Conservation (phyloP, 2,113 vertebrate genomes). For the Tapirus terrestris region DNA sequence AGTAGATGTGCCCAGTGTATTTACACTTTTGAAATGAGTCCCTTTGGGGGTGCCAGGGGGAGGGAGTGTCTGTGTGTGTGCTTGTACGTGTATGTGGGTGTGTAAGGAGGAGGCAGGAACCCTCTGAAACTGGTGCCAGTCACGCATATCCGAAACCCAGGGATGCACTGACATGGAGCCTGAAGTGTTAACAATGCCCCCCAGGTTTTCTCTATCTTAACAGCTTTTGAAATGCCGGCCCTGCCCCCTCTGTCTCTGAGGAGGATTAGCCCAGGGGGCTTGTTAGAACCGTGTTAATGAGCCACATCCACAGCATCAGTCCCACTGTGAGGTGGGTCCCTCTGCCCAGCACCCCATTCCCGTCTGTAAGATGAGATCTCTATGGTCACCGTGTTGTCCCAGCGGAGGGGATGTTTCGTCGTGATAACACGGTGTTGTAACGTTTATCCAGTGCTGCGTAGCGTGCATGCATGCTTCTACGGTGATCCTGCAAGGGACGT, state of each 20-base stretch:
- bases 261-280: neutral
- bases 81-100: neutral
- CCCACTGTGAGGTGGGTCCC: neutral
- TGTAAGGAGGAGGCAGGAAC: neutral
- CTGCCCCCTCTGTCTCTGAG: neutral
- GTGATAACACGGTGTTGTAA: fast-evolving
- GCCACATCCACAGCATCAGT: neutral
- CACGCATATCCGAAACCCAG: fast-evolving
- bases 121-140: neutral
- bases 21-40: constrained; percentile 5
- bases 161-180: neutral
- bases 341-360: neutral
- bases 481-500: fast-evolving
- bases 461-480: fast-evolving
- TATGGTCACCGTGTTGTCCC: neutral
- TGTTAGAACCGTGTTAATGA: neutral
- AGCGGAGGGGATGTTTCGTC: fast-evolving
- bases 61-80: neutral
- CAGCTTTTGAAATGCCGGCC: neutral
- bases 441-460: fast-evolving
- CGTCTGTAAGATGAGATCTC: neutral
- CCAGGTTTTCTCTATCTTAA: neutral
- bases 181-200: neutral
- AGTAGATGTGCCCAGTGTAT: fast-evolving
- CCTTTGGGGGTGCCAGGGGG: neutral